These are phyloP conservation scores for Thereva unica DNA, from an alignment of 2,888 invertebrate species.

Conservation along the genomic window DNA sequence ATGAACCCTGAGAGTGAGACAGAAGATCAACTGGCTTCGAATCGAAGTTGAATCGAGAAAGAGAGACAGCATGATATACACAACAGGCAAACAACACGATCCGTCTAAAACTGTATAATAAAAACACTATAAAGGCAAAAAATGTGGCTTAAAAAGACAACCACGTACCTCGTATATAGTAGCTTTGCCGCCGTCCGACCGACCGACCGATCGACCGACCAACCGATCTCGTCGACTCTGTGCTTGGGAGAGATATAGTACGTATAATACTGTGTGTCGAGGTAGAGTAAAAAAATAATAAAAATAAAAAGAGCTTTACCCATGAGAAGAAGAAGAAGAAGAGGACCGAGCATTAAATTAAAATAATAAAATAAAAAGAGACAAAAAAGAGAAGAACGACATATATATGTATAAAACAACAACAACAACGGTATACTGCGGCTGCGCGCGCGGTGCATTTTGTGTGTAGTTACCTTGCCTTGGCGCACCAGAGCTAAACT, in stretches of 20 bases:
- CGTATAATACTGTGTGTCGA: slow-evolving; percentile 1
- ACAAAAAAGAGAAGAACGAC: slow-evolving; percentile 3
- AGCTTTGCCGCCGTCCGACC: slow-evolving; percentile 15
- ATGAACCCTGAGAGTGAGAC: slow-evolving; percentile 25
- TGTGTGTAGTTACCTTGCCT: too few relatives aligned
- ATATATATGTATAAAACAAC: too few relatives aligned
- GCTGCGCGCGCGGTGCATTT: too few relatives aligned
- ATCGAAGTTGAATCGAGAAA: neutral
- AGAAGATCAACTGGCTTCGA: neutral
- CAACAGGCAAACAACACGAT: slow-evolving; percentile 1
- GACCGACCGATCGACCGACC: slow-evolving; percentile 10
- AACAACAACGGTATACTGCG: too few relatives aligned
- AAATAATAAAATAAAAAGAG: slow-evolving; percentile 30
- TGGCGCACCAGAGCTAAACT: too few relatives aligned
- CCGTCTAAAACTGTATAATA: slow-evolving; percentile 33
- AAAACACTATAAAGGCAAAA: slow-evolving; percentile 13
- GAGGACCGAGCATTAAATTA: slow-evolving; percentile 29
- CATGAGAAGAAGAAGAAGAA: slow-evolving; percentile 1
- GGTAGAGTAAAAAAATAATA: slow-evolving; percentile 25
- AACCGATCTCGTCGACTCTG: slow-evolving; percentile 6
- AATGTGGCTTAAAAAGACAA: slow-evolving; percentile 32
- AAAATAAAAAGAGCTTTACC: slow-evolving; percentile 12
- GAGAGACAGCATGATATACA: neutral
- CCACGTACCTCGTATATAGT: slow-evolving; percentile 15
- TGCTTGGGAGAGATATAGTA: too few relatives aligned